Percentiles rank a stretch among this genome's conserved stretches.
Evolutionary conservation across 37 sponge, comb jelly and placozoan genomes (phyloP).

Genomic region (Geodia barretti): DNA sequence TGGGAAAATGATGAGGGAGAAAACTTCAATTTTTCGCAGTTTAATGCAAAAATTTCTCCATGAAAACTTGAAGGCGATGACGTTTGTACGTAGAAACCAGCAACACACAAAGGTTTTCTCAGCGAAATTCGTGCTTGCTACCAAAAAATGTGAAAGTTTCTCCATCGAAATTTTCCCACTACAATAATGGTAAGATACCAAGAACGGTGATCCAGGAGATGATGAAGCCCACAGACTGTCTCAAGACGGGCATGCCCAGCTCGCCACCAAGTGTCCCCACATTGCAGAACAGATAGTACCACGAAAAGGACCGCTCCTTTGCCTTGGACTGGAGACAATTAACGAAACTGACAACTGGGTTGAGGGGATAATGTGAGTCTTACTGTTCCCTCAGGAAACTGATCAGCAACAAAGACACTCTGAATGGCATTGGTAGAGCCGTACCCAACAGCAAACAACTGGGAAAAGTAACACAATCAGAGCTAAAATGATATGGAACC

Average conservation of each 20-base stretch:
- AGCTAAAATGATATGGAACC: no score
- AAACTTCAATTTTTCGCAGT: not conserved
- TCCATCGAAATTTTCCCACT: no score
- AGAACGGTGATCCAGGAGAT: slow-evolving; percentile 25
- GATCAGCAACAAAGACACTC: slow-evolving; percentile 83
- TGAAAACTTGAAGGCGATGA: no score
- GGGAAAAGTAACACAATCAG: no score
- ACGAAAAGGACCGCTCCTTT: slow-evolving; percentile 62
- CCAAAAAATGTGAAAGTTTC: no score
- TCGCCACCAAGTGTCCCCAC: slow-evolving; percentile 59
- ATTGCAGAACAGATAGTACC: slow-evolving; percentile 72
- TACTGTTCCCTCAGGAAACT: slow-evolving; percentile 67
- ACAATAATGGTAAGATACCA: no score
- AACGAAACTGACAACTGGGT: not conserved
- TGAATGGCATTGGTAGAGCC: slow-evolving; percentile 62
- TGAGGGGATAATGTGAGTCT: not conserved
- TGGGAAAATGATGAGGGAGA: not conserved
- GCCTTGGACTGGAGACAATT: slow-evolving; percentile 22
- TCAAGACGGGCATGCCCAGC: slow-evolving; percentile 52
- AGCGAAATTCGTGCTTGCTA: no score
- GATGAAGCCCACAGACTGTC: slow-evolving; percentile 58
- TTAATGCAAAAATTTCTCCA: not conserved
- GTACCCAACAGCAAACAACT: slow-evolving; percentile 68
- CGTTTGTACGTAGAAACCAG: no score
- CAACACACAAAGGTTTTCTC: no score